Conservation (phyloP, 2,888 invertebrate genomes). For the Lydus trimaculatus region DNA sequence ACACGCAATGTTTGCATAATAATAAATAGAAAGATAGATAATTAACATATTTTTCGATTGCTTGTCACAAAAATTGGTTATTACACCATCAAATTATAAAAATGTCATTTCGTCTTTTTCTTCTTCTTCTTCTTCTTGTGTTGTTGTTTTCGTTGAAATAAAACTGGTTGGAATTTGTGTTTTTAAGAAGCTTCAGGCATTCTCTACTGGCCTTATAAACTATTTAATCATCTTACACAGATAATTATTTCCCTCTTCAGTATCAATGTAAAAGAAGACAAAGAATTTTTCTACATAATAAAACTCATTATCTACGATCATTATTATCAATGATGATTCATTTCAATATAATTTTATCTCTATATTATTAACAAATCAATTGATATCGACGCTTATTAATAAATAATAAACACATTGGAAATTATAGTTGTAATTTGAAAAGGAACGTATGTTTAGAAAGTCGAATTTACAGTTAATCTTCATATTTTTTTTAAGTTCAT, state of each 20-base stretch:
- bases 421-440: neutral
- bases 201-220: conserved; percentile 14
- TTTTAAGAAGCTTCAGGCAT: conserved; percentile 8
- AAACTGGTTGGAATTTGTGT: conserved; percentile 27
- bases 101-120: neutral
- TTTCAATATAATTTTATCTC: neutral
- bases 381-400: neutral
- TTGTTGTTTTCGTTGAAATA: neutral
- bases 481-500: neutral
- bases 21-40: neutral
- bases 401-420: neutral
- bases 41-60: neutral
- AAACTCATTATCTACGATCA: neutral
- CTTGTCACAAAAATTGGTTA: conserved; percentile 11
- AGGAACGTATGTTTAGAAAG: conserved; percentile 4
- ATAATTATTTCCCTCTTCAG: neutral
- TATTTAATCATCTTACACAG: conserved; percentile 3
- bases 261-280: neutral
- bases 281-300: neutral
- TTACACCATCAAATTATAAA: conserved; percentile 16
- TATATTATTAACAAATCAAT: neutral
- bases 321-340: neutral
- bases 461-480: conserved; percentile 3
- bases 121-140: neutral
- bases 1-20: neutral